phyloP scores from a whole-genome alignment of 1,140 invertebrate genomes.

The Eupristina koningsbergeri region DNA sequence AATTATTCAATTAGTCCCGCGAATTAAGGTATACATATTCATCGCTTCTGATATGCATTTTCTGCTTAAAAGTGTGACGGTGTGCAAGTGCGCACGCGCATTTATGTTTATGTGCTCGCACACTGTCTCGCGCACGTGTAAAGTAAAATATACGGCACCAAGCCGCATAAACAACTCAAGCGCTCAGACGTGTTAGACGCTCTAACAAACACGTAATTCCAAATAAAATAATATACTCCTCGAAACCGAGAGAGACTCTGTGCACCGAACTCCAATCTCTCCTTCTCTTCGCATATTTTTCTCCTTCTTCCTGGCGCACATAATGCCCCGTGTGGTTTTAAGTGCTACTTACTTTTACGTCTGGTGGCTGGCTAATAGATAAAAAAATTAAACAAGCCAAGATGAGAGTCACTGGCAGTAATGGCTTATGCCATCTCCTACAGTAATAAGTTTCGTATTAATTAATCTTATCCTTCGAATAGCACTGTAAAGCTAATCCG shows the following conservation, averaged over 20 bases:
- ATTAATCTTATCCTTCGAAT: neutral
- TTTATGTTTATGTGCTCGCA: neutral
- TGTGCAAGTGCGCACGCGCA: neutral
- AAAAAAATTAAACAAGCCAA: neutral
- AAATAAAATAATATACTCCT: conserved; percentile 59
- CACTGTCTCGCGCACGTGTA: conserved; percentile 48
- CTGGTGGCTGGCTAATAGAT: too few species aligned
- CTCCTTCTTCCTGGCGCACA: too few species aligned
- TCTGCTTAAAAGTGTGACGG: neutral
- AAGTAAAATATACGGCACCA: conserved; percentile 61
- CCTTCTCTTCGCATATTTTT: neutral
- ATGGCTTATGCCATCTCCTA: neutral
- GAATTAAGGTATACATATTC: conserved; percentile 75
- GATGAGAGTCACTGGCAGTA: neutral
- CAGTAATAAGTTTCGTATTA: neutral
- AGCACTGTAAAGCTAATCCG: neutral
- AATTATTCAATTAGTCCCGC: conserved; percentile 75
- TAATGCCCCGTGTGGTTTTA: too few species aligned
- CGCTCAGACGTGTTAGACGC: conserved; percentile 66
- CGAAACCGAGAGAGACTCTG: neutral
- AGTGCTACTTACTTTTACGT: neutral
- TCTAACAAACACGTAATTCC: conserved; percentile 68
- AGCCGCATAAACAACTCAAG: conserved; percentile 70
- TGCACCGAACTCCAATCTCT: neutral
- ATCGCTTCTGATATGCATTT: conserved; percentile 67